Evolutionary conservation across 1,140 invertebrate genomes (phyloP).

Genomic region (Drosophila malerkotliana): DNA sequence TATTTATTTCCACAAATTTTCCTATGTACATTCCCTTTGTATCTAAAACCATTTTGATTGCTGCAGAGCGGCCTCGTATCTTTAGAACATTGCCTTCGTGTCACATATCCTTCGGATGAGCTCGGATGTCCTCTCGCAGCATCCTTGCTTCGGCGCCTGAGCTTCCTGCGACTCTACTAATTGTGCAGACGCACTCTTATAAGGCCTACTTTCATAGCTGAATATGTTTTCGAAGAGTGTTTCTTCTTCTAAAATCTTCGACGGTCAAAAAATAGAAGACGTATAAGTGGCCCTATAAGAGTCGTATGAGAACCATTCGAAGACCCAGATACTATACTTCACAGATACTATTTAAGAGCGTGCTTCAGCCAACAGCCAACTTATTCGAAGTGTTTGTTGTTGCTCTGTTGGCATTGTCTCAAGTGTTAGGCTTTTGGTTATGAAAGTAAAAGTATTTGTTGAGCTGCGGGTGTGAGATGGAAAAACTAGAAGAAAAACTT

Average conservation of each 20-base stretch:
- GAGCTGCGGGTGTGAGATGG: constrained; percentile 8
- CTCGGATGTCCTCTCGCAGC: constrained; percentile 50
- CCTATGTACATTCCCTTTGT: constrained; percentile 26
- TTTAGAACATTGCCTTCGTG: constrained; percentile 67
- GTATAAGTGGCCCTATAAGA: constrained; percentile 21
- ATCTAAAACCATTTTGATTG: constrained; percentile 57
- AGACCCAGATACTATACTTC: constrained; percentile 7
- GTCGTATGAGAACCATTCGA: constrained; percentile 9
- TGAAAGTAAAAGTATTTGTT: constrained; percentile 71
- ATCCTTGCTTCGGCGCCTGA: constrained; percentile 47
- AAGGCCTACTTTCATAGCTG: constrained; percentile 41
- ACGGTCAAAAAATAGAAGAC: constrained; percentile 3
- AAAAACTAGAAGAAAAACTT: constrained; percentile 58
- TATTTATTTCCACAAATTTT: not conserved
- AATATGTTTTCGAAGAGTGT: constrained; percentile 52
- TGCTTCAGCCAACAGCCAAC: constrained; percentile 17
- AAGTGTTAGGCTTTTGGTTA: constrained; percentile 66
- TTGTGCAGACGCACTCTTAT: constrained; percentile 62
- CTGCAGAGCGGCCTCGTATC: constrained; percentile 31
- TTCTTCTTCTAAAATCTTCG: not conserved
- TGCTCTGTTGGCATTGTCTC: constrained; percentile 24
- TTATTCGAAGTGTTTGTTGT: constrained; percentile 42
- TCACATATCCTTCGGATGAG: not conserved
- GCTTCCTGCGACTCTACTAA: constrained; percentile 49
- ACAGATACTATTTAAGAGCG: constrained; percentile 30